phyloP scores from a whole-genome alignment of 2,797 vertebrate species.

The Telmatherina bonti region DNA sequence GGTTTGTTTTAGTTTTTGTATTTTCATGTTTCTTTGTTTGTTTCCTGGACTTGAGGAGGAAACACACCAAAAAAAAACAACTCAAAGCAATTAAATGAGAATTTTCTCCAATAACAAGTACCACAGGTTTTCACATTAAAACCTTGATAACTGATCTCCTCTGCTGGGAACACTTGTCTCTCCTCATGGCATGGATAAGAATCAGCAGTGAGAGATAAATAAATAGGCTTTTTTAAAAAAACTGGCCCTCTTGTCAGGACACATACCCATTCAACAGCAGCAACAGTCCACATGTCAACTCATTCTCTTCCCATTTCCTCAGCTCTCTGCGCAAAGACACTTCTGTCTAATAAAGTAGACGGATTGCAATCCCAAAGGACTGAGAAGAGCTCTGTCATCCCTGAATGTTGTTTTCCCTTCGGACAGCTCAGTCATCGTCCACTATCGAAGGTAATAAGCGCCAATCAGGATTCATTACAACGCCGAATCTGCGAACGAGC shows the following conservation, averaged over 20 bases:
- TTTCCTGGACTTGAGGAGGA: conserved; percentile 19
- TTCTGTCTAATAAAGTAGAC: conserved; percentile 78
- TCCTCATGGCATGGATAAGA: conserved; percentile 69
- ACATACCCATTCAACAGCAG: conserved; percentile 78
- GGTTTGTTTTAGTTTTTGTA: conserved; percentile 50
- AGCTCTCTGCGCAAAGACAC: conserved; percentile 61
- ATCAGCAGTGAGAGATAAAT: conserved; percentile 77
- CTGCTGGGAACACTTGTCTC: conserved; percentile 75
- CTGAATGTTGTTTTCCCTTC: conserved; percentile 59
- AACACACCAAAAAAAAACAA: conserved; percentile 53
- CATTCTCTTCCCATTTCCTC: conserved; percentile 73
- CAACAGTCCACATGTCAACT: conserved; percentile 76
- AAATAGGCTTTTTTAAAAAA: conserved; percentile 80
- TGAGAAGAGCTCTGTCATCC: conserved; percentile 58
- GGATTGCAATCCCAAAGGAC: conserved; percentile 67
- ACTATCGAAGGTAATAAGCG: conserved; percentile 64
- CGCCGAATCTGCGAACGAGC: conserved; percentile 66
- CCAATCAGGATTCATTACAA: conserved; percentile 78
- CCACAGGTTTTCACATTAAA: conserved; percentile 68
- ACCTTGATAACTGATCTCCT: conserved; percentile 68
- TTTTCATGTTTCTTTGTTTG: conserved; percentile 2
- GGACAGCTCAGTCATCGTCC: conserved; percentile 71
- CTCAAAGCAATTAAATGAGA: conserved; percentile 75
- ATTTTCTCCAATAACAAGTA: conserved; percentile 57
- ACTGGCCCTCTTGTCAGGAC: conserved; percentile 78